phyloP scores from a whole-genome alignment of 2,797 vertebrate genomes.

The Nannoperca obscura region DNA sequence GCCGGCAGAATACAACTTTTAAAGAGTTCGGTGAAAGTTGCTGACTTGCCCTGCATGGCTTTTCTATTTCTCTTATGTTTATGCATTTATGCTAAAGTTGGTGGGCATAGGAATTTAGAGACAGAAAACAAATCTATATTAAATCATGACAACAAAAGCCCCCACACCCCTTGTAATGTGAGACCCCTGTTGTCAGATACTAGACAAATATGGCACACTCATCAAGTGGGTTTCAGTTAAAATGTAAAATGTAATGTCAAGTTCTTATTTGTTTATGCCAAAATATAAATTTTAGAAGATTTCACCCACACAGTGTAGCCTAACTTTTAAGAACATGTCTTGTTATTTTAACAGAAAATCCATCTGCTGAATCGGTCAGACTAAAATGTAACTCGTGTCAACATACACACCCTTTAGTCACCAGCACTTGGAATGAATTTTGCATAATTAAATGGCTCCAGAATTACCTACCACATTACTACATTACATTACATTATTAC shows the following conservation, averaged over 20 bases:
- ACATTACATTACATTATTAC: background rate
- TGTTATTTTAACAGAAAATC: background rate
- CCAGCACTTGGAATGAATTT: background rate
- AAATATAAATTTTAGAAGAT: background rate
- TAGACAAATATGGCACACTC: too few relatives aligned
- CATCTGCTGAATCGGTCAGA: background rate
- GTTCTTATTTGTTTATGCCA: background rate
- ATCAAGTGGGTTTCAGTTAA: background rate
- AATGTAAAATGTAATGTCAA: background rate
- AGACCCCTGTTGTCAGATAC: background rate
- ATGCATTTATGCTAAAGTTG: background rate
- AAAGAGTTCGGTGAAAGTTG: constrained; percentile 14
- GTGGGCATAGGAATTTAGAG: background rate
- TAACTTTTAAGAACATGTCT: background rate
- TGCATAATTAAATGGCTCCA: constrained; percentile 22
- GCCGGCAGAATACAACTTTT: background rate
- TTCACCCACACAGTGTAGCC: background rate
- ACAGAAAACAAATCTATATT: background rate
- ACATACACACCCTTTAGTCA: background rate
- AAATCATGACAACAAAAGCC: too few relatives aligned
- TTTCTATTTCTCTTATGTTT: background rate
- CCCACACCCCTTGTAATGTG: background rate
- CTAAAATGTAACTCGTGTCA: background rate
- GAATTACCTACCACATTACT: background rate
- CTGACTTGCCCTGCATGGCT: background rate